A percentile compares a stretch with the other conserved stretches of the same genome.
Conservation (phyloP, 2,888 invertebrate species). For the Catonia carolina region DNA sequence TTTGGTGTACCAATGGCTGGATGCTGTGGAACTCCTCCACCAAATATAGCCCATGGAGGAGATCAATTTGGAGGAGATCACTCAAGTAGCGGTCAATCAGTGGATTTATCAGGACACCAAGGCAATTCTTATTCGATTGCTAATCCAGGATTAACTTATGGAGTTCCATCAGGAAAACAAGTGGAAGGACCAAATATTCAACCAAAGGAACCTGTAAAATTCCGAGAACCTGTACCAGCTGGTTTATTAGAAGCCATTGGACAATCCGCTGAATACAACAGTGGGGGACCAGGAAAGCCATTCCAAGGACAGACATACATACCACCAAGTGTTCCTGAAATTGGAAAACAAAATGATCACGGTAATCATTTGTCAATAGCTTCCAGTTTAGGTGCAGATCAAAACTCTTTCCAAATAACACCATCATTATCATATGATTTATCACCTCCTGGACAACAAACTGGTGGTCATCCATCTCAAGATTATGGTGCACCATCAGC, state of each 20-base stretch:
- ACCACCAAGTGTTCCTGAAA: slow-evolving; percentile 38
- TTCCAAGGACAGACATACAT: slow-evolving; percentile 35
- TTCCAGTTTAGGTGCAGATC: slow-evolving; percentile 5
- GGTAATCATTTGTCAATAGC: slow-evolving; percentile 14
- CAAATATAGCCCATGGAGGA: slow-evolving; percentile 26
- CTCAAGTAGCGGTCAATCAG: slow-evolving; percentile 25
- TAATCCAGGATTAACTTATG: slow-evolving; percentile 32
- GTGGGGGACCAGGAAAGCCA: slow-evolving; percentile 50
- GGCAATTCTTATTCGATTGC: background rate
- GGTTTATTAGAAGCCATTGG: slow-evolving; percentile 61
- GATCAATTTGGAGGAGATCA: slow-evolving; percentile 22
- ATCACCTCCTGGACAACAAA: slow-evolving; percentile 25
- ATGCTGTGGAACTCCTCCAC: slow-evolving; percentile 42
- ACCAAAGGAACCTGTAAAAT: slow-evolving; percentile 59
- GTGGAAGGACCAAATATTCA: slow-evolving; percentile 37
- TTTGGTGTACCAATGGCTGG: slow-evolving; percentile 56
- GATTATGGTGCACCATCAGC: slow-evolving; percentile 4
- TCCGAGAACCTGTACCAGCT: slow-evolving; percentile 65
- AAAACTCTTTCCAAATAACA: slow-evolving; percentile 21
- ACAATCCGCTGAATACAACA: slow-evolving; percentile 46
- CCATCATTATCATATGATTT: slow-evolving; percentile 29
- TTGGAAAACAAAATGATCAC: slow-evolving; percentile 29
- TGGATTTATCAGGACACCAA: no score
- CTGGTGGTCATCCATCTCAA: slow-evolving; percentile 6
- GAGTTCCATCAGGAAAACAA: slow-evolving; percentile 35